Evolutionary conservation across 2,888 invertebrate species (phyloP).

Genomic region (Chrysomela aeneicollis): DNA sequence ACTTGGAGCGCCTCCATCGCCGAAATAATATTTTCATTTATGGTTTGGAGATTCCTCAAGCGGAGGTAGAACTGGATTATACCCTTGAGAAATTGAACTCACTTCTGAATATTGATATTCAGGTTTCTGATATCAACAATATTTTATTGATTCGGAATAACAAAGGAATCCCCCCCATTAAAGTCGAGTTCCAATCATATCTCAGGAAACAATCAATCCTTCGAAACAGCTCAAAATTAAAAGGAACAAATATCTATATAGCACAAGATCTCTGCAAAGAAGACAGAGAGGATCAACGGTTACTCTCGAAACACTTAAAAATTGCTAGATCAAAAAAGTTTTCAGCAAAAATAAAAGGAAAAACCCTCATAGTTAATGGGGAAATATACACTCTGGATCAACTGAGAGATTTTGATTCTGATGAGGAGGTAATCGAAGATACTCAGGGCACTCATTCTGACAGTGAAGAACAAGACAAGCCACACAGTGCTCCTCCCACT

Average conservation of each 20-base stretch:
- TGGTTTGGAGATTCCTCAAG: conserved; percentile 1
- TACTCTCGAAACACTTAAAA: conserved; percentile 1
- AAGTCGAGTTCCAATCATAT: conserved; percentile 2
- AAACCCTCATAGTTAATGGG: conserved; percentile 6
- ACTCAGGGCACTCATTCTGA: no score
- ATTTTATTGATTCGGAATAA: conserved; percentile 1
- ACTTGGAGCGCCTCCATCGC: conserved; percentile 9
- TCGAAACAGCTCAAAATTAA: conserved; percentile 2
- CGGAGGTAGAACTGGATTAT: background rate
- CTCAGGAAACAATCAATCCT: conserved; percentile 1
- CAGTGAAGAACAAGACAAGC: no score
- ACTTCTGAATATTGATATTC: no score
- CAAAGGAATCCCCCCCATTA: conserved; percentile 5
- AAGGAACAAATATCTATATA: conserved; percentile 6
- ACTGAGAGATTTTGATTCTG: background rate
- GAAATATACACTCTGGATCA: conserved; percentile 3
- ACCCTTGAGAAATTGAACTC: no score
- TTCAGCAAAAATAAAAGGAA: conserved; percentile 9
- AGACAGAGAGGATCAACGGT: conserved; percentile 3
- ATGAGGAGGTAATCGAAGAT: background rate
- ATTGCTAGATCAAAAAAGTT: conserved; percentile 7
- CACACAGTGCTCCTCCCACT: conserved; percentile 2
- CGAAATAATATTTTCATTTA: conserved; percentile 12
- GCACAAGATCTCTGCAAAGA: conserved; percentile 14
- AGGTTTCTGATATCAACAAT: conserved; percentile 3